Percentiles rank a stretch among this genome's conserved stretches.
Evolutionary conservation across 2,888 invertebrate species (phyloP).

Genomic region (Trichogramma dendrolimi): DNA sequence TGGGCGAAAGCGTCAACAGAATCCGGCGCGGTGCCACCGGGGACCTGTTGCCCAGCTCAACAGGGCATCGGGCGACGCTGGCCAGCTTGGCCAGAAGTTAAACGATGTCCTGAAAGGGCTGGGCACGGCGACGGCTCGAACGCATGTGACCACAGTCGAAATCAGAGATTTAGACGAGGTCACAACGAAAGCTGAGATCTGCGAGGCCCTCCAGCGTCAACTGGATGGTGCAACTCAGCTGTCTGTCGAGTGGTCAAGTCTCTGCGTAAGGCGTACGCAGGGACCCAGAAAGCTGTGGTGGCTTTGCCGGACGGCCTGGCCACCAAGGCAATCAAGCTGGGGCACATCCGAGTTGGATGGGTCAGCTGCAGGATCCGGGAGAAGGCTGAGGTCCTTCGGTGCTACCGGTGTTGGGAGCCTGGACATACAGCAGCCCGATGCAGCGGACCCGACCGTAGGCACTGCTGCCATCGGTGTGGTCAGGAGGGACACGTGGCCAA

Average conservation of each 20-base stretch:
- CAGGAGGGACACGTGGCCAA: no score
- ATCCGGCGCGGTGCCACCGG: no score
- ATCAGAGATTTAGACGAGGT: slow-evolving; percentile 22
- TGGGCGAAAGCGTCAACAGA: no score
- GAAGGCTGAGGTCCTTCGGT: slow-evolving; percentile 4
- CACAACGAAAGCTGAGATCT: slow-evolving; percentile 19
- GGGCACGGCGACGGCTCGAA: no score
- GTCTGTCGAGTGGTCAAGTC: slow-evolving; percentile 6
- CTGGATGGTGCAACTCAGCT: background rate
- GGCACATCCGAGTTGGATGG: slow-evolving; percentile 18
- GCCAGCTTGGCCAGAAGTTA: no score
- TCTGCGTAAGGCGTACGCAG: slow-evolving; percentile 14
- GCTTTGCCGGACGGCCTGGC: slow-evolving; percentile 11
- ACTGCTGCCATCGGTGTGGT: no score
- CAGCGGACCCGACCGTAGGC: background rate
- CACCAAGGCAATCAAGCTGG: slow-evolving; percentile 1
- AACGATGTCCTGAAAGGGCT: no score
- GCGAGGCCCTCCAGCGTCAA: slow-evolving; percentile 1
- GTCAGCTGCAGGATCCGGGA: slow-evolving; percentile 13
- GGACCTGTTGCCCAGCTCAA: no score
- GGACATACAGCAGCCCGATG: slow-evolving; percentile 7
- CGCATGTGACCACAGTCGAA: no score
- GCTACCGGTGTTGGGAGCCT: slow-evolving; percentile 8
- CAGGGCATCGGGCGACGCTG: no score
- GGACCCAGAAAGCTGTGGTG: slow-evolving; percentile 18